Evolutionary conservation across 1,140 invertebrate species (phyloP).

Genomic region (Calephelis virginiensis): DNA sequence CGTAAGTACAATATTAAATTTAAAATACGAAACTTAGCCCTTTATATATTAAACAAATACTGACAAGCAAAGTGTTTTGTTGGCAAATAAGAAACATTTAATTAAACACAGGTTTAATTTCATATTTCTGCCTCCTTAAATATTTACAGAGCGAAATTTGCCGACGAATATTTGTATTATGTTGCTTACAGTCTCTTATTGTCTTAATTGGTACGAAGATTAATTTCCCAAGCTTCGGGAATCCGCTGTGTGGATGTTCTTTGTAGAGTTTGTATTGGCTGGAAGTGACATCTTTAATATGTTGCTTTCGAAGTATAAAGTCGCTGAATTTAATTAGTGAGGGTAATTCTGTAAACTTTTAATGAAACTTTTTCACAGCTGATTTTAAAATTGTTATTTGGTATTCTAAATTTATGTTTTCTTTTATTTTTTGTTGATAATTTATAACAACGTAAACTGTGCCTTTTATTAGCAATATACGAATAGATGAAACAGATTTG

Average conservation of each 20-base stretch:
- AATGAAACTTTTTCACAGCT: too few relatives aligned
- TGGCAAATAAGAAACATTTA: constrained; percentile 1
- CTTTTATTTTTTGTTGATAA: too few relatives aligned
- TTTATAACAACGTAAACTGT: too few relatives aligned
- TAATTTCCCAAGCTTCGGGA: constrained; percentile 53
- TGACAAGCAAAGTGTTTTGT: neutral
- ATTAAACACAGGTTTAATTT: constrained; percentile 22
- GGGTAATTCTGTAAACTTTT: neutral
- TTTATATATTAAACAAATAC: neutral
- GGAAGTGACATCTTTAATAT: constrained; percentile 4
- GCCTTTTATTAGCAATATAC: too few relatives aligned
- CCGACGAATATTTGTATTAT: constrained; percentile 50
- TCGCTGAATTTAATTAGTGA: neutral
- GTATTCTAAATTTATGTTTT: too few relatives aligned
- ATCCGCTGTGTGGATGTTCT: constrained; percentile 36
- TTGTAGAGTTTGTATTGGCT: constrained; percentile 32
- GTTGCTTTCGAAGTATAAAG: neutral
- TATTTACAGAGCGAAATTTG: constrained; percentile 49
- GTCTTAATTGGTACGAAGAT: constrained; percentile 61
- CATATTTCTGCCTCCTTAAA: constrained; percentile 31
- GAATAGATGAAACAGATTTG: too few relatives aligned
- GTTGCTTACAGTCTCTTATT: constrained; percentile 56
- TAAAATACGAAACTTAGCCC: too few relatives aligned
- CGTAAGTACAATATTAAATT: too few relatives aligned
- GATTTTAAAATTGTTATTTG: too few relatives aligned